phyloP scores from a whole-genome alignment of 2,888 invertebrate genomes.

The Allygus modestus region DNA sequence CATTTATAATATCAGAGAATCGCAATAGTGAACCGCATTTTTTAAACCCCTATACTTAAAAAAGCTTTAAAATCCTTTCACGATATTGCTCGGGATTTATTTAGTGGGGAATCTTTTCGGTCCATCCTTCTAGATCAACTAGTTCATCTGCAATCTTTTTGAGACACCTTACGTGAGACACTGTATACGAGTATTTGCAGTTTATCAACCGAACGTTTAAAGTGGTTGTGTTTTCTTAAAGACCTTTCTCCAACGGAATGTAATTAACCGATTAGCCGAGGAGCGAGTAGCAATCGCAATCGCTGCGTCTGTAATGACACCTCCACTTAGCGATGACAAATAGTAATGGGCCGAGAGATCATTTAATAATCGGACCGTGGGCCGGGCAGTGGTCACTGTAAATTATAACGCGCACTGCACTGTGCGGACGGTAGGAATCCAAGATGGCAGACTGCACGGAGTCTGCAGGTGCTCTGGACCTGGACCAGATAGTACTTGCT shows the following conservation, averaged over 20 bases:
- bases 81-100: too few species aligned
- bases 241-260: not conserved
- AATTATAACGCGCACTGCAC: conserved; percentile 22
- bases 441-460: conserved; percentile 31
- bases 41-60: too few species aligned
- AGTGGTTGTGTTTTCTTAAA: too few species aligned
- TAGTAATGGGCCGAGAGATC: conserved; percentile 48
- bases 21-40: too few species aligned
- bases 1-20: too few species aligned
- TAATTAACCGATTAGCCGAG: conserved; percentile 41
- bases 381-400: conserved; percentile 17
- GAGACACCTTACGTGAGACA: too few species aligned
- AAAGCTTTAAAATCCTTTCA: too few species aligned
- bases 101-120: too few species aligned
- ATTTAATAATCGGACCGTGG: conserved; percentile 45
- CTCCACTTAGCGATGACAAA: conserved; percentile 46
- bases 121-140: too few species aligned
- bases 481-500: not conserved
- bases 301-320: conserved; percentile 30
- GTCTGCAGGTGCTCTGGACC: not conserved
- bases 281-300: conserved; percentile 6
- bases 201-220: too few species aligned
- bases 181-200: too few species aligned
- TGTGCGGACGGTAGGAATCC: conserved; percentile 31
- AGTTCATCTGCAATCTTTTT: too few species aligned